These are phyloP conservation scores for Ectemnius lituratus DNA, from an alignment of 2,888 invertebrate genomes.

Conservation along the genomic window DNA sequence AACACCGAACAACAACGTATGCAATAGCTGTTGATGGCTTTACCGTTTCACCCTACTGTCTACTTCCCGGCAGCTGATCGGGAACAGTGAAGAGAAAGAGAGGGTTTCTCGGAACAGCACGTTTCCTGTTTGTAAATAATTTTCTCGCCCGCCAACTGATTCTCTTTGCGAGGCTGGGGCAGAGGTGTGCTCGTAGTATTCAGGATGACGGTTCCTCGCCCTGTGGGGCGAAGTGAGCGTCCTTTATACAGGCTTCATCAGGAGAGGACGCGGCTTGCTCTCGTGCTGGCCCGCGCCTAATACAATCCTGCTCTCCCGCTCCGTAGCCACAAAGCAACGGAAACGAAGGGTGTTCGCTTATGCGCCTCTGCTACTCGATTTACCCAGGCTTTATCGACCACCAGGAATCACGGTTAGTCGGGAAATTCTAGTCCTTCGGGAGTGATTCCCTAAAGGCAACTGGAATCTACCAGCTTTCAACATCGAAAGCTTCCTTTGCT, in stretches of 20 bases:
- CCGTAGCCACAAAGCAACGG: conserved; percentile 35
- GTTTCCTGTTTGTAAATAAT: conserved; percentile 37
- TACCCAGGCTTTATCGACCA: conserved; percentile 31
- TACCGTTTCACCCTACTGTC: neutral
- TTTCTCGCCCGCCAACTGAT: conserved; percentile 3
- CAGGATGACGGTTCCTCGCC: conserved; percentile 52
- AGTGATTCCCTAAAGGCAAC: neutral
- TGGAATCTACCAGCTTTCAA: too few relatives aligned
- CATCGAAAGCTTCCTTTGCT: too few relatives aligned
- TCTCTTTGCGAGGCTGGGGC: neutral
- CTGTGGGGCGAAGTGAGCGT: conserved; percentile 50
- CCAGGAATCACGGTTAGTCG: conserved; percentile 19
- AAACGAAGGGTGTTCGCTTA: conserved; percentile 50
- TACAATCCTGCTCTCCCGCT: conserved; percentile 30
- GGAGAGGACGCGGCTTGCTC: conserved; percentile 5
- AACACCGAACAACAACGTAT: too few relatives aligned
- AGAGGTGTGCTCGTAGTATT: conserved; percentile 20
- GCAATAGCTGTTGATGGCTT: neutral
- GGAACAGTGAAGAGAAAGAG: neutral
- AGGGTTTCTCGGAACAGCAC: neutral
- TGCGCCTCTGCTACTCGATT: conserved; percentile 39
- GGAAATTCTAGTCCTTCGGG: conserved; percentile 21
- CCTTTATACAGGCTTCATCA: conserved; percentile 40
- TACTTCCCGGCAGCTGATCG: conserved; percentile 9
- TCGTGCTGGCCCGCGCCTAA: conserved; percentile 13